Evolutionary conservation across 53 echinoderm and acorn worm species (phyloP), one percentile per base, ranked within the genome.

Genomic region (Hippasteria phrygiana): DNA sequence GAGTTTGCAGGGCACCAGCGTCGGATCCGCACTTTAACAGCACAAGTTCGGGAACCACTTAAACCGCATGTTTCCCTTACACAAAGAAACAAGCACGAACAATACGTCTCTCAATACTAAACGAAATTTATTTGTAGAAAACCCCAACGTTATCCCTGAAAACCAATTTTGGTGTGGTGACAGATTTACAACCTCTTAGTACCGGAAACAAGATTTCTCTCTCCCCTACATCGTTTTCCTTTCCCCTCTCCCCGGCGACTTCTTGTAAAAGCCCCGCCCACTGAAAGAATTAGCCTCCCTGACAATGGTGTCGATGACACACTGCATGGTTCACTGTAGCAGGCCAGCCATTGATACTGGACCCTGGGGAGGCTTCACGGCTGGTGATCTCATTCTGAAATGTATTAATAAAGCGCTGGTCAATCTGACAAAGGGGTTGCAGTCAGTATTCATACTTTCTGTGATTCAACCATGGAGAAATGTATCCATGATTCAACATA

Each of bases 191-290:
- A 66, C 67, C 35, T 34, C 2, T 66, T 35, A 17, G 32, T 29
- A 9, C 78, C 20, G 59, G 11, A 46, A 82, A 82, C 82, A 66
- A 27, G 43, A 32, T 46, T 32, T 65, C 17, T 1, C 62, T 80
- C 10, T 34, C 27, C 29, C 31, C 8, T 42, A 14, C 48, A 48
- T 36, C 13, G 34, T 36, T 11, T 67, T 35, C 34, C 32, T 35
- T 33, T 39, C 4, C 17, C 24, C 27, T 18, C 42, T 18, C 34
- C 63, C 24, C 14, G n/a, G 64, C 8, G 64, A 43, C 47, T 82
- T 29, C 46, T 42, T 29, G 64, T 43, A 24, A 79, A 82, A 32
- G 65, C 82, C 82, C 82, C 64, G 66, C 82, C 82, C 66, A 82
- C 64, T 63, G 43, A 79, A 16, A 10, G 62, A 79, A 56, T 79